Base-by-base conservation (phyloP, 2,888 invertebrate genomes). In the Chaetogeoica ovagalla region DNA sequence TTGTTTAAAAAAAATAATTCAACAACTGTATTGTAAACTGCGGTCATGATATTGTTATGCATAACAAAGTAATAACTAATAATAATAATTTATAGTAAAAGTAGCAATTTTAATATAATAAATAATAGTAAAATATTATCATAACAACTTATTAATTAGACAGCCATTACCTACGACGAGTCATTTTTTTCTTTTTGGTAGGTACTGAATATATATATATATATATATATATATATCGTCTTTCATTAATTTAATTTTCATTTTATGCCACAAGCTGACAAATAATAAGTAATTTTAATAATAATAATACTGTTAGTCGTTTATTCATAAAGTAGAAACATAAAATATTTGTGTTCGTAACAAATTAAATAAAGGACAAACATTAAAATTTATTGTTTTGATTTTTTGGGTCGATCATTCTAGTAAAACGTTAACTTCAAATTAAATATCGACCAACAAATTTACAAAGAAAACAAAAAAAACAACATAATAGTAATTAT, bases 231-330 rank as follows among this genome's bases (percentile, higher is more conserved):
- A 30, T 74, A 43, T 21, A 23, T 9, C 60, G 59, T 69, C 21
- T 57, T 57, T 66, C 19, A 59, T 59, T 30, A 66, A 65, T 43
- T 43, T 57, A 39, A 57, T 1, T 57, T 57, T n/a, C n/a, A n/a
- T 75, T 57, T 59, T 15, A 75, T 11, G 39, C 19, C 5, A 55
- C 11, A 37, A 43, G 13, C 48, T 55, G 21, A 55, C 2, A 6
- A 73, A 66, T 43, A 69, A 59, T 66, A 66, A 68, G 19, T 48
- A 68, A 75, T 30, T 55, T 55, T 48, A 48, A 48, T 65, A 62
- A 60, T 75, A 69, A 71, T 70, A 79, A 79, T 79, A 79, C 71
- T 79, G 79, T 76, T 76, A 68, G 59, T 69, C 48, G 15, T 71
- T 71, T 55, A 62, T 39, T 52, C 9, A 39, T 63, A 71, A 68